Conservation (phyloP, 2,888 invertebrate genomes). For the Ochropleura leucogaster region DNA sequence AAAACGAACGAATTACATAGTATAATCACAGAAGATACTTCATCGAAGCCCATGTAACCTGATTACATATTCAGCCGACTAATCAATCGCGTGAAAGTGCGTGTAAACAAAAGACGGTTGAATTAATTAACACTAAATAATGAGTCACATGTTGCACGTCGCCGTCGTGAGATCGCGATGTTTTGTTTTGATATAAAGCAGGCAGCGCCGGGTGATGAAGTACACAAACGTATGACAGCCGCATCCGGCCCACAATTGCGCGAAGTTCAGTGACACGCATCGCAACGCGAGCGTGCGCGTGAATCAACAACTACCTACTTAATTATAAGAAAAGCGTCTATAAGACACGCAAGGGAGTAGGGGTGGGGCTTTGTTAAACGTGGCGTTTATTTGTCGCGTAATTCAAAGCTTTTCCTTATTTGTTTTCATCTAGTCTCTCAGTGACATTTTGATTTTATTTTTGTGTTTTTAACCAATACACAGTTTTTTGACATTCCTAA, state of each 20-base stretch:
- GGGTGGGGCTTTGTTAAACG: slow-evolving; percentile 1
- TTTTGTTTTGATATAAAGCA: slow-evolving; percentile 77
- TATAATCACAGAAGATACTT: slow-evolving; percentile 20
- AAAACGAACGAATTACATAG: slow-evolving; percentile 19
- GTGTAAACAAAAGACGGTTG: slow-evolving; percentile 50
- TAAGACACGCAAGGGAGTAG: slow-evolving; percentile 35
- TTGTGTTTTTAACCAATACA: slow-evolving; percentile 18
- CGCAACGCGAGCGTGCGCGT: slow-evolving; percentile 68
- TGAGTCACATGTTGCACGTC: slow-evolving; percentile 52
- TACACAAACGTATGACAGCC: slow-evolving; percentile 73
- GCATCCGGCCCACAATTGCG: slow-evolving; percentile 80
- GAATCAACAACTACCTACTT: slow-evolving; percentile 78
- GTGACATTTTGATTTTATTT: slow-evolving; percentile 19
- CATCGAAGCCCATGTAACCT: slow-evolving; percentile 41
- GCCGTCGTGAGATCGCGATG: slow-evolving; percentile 48
- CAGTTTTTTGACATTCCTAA: slow-evolving; percentile 12
- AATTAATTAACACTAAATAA: slow-evolving; percentile 61
- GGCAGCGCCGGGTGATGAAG: slow-evolving; percentile 76
- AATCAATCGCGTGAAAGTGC: slow-evolving; percentile 51
- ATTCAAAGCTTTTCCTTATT: slow-evolving; percentile 25
- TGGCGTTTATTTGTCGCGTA: slow-evolving; percentile 25
- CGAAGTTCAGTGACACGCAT: slow-evolving; percentile 86
- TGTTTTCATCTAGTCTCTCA: slow-evolving; percentile 10
- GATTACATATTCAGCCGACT: slow-evolving; percentile 36
- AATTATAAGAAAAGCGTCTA: slow-evolving; percentile 75